Evolutionary conservation across 2,113 vertebrate genomes (phyloP).

Genomic region (Mesocricetus auratus): DNA sequence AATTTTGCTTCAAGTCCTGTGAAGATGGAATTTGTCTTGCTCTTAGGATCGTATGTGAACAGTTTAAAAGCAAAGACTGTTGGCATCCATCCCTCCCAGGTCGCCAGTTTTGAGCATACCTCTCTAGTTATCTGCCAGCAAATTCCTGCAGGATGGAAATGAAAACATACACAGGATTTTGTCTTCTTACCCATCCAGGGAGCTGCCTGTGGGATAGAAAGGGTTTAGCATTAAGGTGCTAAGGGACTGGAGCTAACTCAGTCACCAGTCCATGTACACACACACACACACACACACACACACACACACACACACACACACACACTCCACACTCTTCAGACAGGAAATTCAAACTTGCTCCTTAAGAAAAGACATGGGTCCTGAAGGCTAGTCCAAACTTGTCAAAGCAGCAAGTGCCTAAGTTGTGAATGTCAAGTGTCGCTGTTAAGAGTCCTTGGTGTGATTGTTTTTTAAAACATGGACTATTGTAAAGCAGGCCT

Average conservation of each 20-base stretch:
- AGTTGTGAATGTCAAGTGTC: not conserved
- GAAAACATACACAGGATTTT: not conserved
- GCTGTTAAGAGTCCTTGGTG: not conserved
- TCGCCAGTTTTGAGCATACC: not conserved
- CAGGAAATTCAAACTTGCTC: constrained; percentile 21
- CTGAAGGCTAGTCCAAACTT: not conserved
- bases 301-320: not conserved
- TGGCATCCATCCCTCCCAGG: not conserved
- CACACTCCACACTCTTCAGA: not conserved
- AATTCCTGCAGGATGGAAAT: not conserved
- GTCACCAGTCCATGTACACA: not conserved
- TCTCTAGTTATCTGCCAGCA: not conserved
- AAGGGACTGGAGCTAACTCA: not conserved
- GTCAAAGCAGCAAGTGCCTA: constrained; percentile 29
- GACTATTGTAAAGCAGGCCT: not conserved
- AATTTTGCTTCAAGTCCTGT: not conserved
- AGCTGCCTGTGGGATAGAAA: not conserved
- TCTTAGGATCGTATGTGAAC: not conserved
- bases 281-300: not conserved
- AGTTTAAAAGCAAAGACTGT: constrained; percentile 26
- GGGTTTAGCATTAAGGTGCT: not conserved
- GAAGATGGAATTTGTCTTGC: constrained; percentile 28
- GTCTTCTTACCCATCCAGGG: not conserved
- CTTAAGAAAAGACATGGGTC: constrained; percentile 24
- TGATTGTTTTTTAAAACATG: not conserved